Evolutionary conservation across 2,113 vertebrate species (phyloP), one percentile per base, ranked within the genome.

Genomic region (Galemys pyrenaicus): DNA sequence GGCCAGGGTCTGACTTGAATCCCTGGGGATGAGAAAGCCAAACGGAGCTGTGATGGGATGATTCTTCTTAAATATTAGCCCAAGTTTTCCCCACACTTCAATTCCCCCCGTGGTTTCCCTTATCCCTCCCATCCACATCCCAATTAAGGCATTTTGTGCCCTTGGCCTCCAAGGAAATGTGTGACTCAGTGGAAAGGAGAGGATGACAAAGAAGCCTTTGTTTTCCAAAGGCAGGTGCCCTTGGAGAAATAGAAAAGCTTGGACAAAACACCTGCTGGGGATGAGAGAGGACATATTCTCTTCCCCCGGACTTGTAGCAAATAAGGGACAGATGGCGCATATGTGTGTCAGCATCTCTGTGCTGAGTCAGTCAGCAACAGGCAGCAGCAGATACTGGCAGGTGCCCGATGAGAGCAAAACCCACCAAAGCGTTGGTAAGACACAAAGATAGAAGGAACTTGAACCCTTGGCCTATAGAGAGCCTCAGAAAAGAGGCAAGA

Each of bases 221-320:
- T 35, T 41, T 81, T 74, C 71, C 67, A 83, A 85, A 81, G 39
- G 49, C 41, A 80, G 87, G n/a, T 73, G 28, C 3, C 35, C 19
- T 81, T 74, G 32, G 46, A 90, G 56, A 95, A 87, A 64, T 3
- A 67, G 64, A 62, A 77, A 91, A 60, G 2, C 32, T 62, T 87
- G n/a, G 60, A 79, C 49, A 88, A 78, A 92, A 62, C 32, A 41
- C 44, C 26, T 77, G 9, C 28, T 1, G 6, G 24, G 51, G 22
- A 9, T 49, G 54, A 81, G 20, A 84, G 51, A 89, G 78, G n/a
- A 78, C 51, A 92, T 51, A 56, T 81, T 87, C 85, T 91, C 28
- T 51, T 79, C 49, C 44, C 51, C 71, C 65, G 71, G 62, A 51
- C 22, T 71, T 37, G 3, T 24, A 37, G 44, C 71, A 91, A 37